Base-by-base conservation (phyloP, 2,888 invertebrate species). In the Caenorhabditis panamensis region DNA sequence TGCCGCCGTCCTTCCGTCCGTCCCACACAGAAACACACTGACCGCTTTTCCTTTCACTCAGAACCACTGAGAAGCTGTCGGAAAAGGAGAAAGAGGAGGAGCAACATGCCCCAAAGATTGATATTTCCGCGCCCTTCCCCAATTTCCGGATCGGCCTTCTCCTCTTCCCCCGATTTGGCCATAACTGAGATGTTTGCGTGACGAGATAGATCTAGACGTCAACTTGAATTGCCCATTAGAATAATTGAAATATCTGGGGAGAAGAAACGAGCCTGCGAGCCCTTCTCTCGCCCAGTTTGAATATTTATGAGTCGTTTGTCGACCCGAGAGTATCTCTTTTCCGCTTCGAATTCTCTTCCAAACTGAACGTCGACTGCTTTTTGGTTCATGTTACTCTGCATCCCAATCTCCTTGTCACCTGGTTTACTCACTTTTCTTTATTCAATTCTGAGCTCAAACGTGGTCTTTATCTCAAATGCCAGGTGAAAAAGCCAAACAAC, bases 301-400 rank as follows among this genome's bases (percentile, higher is more conserved):
- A 68, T 68, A 68, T 68, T 68, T 68, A 68, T 68, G 68, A 68
- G 68, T 49, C 68, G 51, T 49, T 59, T 68, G 59, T 68, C n/a
- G n/a, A n/a, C n/a, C n/a, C 49, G 49, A 47, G 54, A 54, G 26
- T 54, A 54, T 54, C 26, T 54, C 22, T 18, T 20, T 49, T 49
- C 20, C 16, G 6, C 16, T 9, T 3, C 13, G 41, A 13, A 41
- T 41, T 11, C 9, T 13, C 9, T 41, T n/a, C n/a, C n/a, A n/a
- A n/a, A 16, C 41, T 9, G 41, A 41, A 41, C 41, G 41, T 16
- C 16, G 5, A 31, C n/a, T n/a, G n/a, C n/a, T 31, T 31, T 9
- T 31, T 4, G 31, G 5, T 31, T 31, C 31, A 6, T 31, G 5
- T 31, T 31, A 31, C 31, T 31, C 31, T n/a, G n/a, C n/a, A n/a